Base-by-base conservation (phyloP, 1,140 invertebrate genomes). In the Hycleus phaleratus region DNA sequence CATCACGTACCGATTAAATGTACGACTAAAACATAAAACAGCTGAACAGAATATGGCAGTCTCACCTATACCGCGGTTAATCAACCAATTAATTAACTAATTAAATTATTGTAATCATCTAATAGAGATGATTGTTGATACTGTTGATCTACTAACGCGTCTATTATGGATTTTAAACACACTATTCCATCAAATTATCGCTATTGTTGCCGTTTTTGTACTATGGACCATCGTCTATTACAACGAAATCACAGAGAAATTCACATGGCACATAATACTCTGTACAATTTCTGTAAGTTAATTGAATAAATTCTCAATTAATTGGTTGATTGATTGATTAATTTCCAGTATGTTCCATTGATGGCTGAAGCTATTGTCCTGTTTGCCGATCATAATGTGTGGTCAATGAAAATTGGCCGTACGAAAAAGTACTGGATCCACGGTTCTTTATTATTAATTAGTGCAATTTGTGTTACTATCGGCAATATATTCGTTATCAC, bases 321-420 rank as follows among this genome's bases (percentile, higher is more conserved):
- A 10, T 8, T 47, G 3, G 3, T 26, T 49, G 11, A 32, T 49
- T 26, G 18, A 7, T 32, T 49, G n/a, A 10, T 52, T 55, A 38
- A 26, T 24, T 48, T 48, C 1, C 44, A 56, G 53, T 56, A 56
- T 10, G 39, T 56, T 12, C 53, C 53, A 18, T n/a, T 56, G 2
- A 56, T 56, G 53, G 53, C 44, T 7, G 53, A 56, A 26, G 53
- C 45, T 9, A 56, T 56, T 9, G 24, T 56, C 8, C 38, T 56
- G 5, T 56, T 56, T 32, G 45, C 53, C 25, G 38, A 45, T 5
- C 32, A 47, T 39, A 56, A 56, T 38, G 32, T 47, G 5, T 56
- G 44, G 53, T 46, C 26, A 2, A 7, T 24, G 38, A 26, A 38
- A 10, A 12, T 56, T 3, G 26, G 24, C 9, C 26, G 46, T 12